A percentile compares a stretch with the other conserved stretches of the same genome.
Evolutionary conservation across 1,140 invertebrate genomes (phyloP).

Genomic region (Brachystomella parvula): DNA sequence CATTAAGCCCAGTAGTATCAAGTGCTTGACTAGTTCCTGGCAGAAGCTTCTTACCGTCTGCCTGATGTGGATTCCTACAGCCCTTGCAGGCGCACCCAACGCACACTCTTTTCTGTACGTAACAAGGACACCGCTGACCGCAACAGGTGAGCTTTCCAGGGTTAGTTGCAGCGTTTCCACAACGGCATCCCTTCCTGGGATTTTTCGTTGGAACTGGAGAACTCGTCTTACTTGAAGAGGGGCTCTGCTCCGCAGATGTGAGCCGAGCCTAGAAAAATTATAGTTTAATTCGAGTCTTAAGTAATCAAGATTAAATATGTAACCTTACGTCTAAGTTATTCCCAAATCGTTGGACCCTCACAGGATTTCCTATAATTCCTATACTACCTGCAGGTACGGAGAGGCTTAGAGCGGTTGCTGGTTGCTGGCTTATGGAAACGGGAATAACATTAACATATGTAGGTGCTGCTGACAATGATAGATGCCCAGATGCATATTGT

Average conservation of each 20-base stretch:
- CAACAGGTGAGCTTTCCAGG: slow-evolving; percentile 85
- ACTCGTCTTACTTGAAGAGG: background rate
- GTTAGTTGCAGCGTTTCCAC: slow-evolving; percentile 78
- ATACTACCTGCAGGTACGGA: background rate
- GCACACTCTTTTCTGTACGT: slow-evolving; percentile 76
- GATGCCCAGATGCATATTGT: background rate
- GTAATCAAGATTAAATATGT: background rate
- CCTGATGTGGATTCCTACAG: slow-evolving; percentile 77
- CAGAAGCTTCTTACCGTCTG: slow-evolving; percentile 64
- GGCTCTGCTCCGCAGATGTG: slow-evolving; percentile 50
- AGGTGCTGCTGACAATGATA: background rate
- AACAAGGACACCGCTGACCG: slow-evolving; percentile 86
- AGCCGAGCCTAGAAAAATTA: slow-evolving; percentile 4
- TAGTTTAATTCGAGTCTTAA: background rate
- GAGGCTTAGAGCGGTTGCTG: no score
- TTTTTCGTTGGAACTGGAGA: background rate
- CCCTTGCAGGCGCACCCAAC: slow-evolving; percentile 80
- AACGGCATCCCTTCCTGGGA: slow-evolving; percentile 60
- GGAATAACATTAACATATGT: no score
- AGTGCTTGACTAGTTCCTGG: no score
- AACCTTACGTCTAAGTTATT: background rate
- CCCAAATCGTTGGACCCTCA: background rate
- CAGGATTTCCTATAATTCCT: background rate
- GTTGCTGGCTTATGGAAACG: no score
- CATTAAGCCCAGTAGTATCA: no score